Conservation (phyloP, 2,113 vertebrate genomes). For the Lepidiolamprologus cunningtoni region DNA sequence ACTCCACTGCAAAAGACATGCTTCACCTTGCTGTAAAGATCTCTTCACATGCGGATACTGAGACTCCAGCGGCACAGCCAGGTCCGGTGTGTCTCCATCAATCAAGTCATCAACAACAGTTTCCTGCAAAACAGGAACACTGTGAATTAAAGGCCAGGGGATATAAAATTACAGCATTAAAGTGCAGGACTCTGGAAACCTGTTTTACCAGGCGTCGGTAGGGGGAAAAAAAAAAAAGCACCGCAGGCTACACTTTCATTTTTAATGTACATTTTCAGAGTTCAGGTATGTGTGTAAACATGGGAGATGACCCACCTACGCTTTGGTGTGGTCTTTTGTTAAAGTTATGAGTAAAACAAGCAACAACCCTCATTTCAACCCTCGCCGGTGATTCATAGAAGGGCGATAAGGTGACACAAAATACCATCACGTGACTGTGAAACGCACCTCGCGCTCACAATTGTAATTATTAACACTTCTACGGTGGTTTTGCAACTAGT, state of each 20-base stretch:
- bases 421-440: background rate
- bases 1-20: background rate
- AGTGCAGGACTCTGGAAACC: background rate
- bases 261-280: background rate
- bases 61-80: background rate
- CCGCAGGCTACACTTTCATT: background rate
- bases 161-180: rapidly evolving
- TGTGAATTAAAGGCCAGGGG: background rate
- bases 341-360: background rate
- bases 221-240: background rate
- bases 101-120: background rate
- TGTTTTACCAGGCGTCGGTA: background rate
- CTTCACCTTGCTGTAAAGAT: conserved; percentile 62
- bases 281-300: background rate
- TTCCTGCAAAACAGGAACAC: conserved; percentile 21
- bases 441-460: background rate
- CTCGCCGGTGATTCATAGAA: too few relatives aligned
- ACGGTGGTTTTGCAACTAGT: background rate
- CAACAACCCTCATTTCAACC: background rate
- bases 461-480: background rate
- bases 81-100: background rate
- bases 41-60: conserved; percentile 48
- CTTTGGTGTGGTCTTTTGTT: background rate
- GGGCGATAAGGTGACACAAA: rapidly evolving
- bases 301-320: background rate